Conservation (phyloP, 2,113 vertebrate species). For the Austrofundulus limnaeus region DNA sequence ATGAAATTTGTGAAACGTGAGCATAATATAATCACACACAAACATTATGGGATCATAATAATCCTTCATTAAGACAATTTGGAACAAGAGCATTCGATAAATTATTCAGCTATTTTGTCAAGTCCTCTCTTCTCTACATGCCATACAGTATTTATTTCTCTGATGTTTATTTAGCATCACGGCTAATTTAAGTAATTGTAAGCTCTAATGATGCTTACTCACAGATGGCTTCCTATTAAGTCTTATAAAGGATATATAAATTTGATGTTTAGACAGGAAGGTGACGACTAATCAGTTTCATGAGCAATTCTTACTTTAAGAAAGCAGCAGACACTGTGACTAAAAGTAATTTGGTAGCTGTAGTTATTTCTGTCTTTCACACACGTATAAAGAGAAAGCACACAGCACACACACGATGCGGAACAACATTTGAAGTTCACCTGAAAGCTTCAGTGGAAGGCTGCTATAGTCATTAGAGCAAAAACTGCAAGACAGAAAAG, state of each 20-base stretch:
- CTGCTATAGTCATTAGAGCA: background rate
- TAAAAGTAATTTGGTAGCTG: constrained; percentile 31
- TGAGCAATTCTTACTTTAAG: constrained; percentile 15
- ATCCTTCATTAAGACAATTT: constrained; percentile 64
- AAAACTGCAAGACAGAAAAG: constrained; percentile 6
- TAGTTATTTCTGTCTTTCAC: background rate
- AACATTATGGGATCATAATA: constrained; percentile 57
- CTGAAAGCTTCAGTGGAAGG: background rate
- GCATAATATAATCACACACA: constrained; percentile 47
- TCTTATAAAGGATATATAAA: constrained; percentile 38
- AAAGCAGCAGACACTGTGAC: constrained; percentile 41
- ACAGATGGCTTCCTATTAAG: constrained; percentile 51
- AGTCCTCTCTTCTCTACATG: constrained; percentile 32
- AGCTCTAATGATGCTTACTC: constrained; percentile 23
- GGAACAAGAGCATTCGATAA: constrained; percentile 51
- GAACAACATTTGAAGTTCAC: constrained; percentile 5
- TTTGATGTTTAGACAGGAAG: constrained; percentile 43
- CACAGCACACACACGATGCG: background rate
- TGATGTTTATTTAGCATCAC: constrained; percentile 38
- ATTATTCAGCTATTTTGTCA: constrained; percentile 54
- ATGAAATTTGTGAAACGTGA: constrained; percentile 29
- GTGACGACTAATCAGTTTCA: constrained; percentile 37
- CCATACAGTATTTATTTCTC: constrained; percentile 36
- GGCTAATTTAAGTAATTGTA: constrained; percentile 37
- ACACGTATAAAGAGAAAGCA: constrained; percentile 8